These are phyloP conservation scores for Lithobates pipiens DNA, from an alignment of 2,797 vertebrate genomes.

Conservation along the genomic window DNA sequence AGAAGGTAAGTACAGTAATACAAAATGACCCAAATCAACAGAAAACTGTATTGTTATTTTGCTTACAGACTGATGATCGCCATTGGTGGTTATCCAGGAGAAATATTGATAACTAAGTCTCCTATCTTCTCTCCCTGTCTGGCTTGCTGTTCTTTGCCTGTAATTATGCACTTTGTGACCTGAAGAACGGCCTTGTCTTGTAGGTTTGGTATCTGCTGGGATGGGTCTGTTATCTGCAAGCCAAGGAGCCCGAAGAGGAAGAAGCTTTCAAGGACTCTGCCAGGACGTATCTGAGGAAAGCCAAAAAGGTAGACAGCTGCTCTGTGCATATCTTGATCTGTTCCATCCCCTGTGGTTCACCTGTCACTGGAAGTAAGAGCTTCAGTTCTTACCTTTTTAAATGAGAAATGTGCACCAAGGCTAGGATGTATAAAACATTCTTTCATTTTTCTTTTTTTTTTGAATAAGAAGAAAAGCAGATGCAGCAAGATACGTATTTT, in stretches of 20 bases:
- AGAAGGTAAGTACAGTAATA: neutral
- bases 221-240: slow-evolving; percentile 80
- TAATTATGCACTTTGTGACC: slow-evolving; percentile 62
- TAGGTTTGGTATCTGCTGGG: slow-evolving; percentile 84
- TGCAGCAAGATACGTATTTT: slow-evolving; percentile 46
- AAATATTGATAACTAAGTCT: neutral
- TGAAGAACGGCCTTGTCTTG: slow-evolving; percentile 66
- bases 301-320: slow-evolving; percentile 63
- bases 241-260: slow-evolving; percentile 57
- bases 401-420: slow-evolving; percentile 47
- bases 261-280: slow-evolving; percentile 72
- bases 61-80: neutral
- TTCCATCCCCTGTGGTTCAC: slow-evolving; percentile 64
- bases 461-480: slow-evolving; percentile 31
- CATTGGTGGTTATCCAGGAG: neutral
- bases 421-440: slow-evolving; percentile 48
- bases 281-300: slow-evolving; percentile 66
- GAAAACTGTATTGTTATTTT: neutral
- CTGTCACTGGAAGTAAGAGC: slow-evolving; percentile 54
- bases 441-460: neutral
- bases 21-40: no score
- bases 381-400: slow-evolving; percentile 45
- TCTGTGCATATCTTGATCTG: slow-evolving; percentile 58
- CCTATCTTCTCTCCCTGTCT: neutral
- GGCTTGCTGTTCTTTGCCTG: neutral